These are phyloP conservation scores for Anodontia alba DNA, from an alignment of 2,888 invertebrate species.

Conservation along the genomic window DNA sequence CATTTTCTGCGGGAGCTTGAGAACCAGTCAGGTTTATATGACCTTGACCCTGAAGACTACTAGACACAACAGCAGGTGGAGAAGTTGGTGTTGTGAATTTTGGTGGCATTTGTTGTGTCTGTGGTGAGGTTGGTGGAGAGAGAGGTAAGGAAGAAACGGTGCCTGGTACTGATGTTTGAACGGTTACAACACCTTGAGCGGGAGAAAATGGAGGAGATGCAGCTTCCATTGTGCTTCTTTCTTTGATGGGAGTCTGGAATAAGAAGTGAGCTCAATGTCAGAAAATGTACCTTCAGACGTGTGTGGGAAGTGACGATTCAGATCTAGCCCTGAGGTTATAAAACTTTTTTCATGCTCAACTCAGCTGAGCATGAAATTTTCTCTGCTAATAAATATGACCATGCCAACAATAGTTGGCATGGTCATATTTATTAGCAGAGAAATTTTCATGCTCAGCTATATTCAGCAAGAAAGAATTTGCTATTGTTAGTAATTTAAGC, in stretches of 20 bases:
- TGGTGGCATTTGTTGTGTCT: slow-evolving; percentile 32
- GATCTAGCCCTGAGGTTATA: too few species aligned
- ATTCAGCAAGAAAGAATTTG: too few species aligned
- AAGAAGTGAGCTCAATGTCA: too few species aligned
- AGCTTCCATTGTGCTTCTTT: slow-evolving; percentile 69
- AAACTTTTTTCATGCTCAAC: too few species aligned
- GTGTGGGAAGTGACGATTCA: slow-evolving; percentile 8
- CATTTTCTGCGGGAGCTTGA: slow-evolving; percentile 2
- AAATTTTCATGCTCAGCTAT: too few species aligned
- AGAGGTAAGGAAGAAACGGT: slow-evolving; percentile 17
- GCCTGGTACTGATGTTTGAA: slow-evolving; percentile 26
- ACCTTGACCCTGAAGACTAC: slow-evolving; percentile 16
- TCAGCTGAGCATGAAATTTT: too few species aligned
- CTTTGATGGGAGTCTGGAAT: slow-evolving; percentile 64
- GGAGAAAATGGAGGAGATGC: slow-evolving; percentile 74
- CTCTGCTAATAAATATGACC: too few species aligned
- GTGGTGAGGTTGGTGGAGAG: slow-evolving; percentile 56
- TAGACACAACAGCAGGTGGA: slow-evolving; percentile 66
- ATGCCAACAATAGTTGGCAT: too few species aligned
- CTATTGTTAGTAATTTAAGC: too few species aligned
- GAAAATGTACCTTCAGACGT: too few species aligned
- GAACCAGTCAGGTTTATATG: slow-evolving; percentile 1
- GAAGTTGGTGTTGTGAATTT: slow-evolving; percentile 57
- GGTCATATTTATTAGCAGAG: too few species aligned
- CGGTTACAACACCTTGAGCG: slow-evolving; percentile 34